A percentile compares a stretch with the other conserved stretches of the same genome.
Evolutionary conservation across 2,113 vertebrate genomes (phyloP).

Genomic region (Salvelinus fontinalis): DNA sequence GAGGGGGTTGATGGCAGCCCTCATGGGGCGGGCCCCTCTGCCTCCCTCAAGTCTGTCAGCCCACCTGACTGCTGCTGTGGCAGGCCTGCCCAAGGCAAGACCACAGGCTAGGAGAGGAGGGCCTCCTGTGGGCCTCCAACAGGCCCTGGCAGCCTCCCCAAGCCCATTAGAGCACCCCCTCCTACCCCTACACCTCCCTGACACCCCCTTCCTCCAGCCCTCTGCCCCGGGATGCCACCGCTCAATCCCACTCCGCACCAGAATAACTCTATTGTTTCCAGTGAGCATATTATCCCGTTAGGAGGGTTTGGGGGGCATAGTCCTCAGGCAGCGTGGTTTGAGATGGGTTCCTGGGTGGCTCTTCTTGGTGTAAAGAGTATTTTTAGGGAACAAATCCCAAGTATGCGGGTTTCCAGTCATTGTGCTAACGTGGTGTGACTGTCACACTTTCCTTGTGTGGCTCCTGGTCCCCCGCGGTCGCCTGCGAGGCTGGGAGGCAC

Average conservation of each 20-base stretch:
- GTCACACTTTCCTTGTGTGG: constrained; percentile 38
- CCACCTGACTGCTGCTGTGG: constrained; percentile 74
- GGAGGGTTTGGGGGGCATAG: constrained; percentile 12
- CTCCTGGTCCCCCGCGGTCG: constrained; percentile 27
- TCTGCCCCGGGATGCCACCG: constrained; percentile 67
- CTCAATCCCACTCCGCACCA: constrained; percentile 49
- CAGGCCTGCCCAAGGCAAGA: constrained; percentile 81
- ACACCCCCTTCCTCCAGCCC: constrained; percentile 61
- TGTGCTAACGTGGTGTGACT: constrained; percentile 65
- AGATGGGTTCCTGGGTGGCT: constrained; percentile 45
- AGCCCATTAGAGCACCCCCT: constrained; percentile 74
- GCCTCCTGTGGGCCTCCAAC: constrained; percentile 56
- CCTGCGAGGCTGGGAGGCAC: constrained; percentile 31
- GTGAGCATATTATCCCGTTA: constrained; percentile 38
- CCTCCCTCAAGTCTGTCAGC: constrained; percentile 71
- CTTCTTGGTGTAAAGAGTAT: constrained; percentile 49
- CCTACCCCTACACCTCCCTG: constrained; percentile 53
- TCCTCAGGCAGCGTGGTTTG: constrained; percentile 66
- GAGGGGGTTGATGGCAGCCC: constrained; percentile 7
- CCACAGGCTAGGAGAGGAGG: constrained; percentile 77
- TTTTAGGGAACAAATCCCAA: constrained; percentile 61
- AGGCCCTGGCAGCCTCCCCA: constrained; percentile 60
- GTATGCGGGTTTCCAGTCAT: constrained; percentile 51
- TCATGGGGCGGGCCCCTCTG: constrained; percentile 57
- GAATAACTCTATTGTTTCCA: constrained; percentile 63